phyloP scores from a whole-genome alignment of 2,113 vertebrate species.

The Conger conger region DNA sequence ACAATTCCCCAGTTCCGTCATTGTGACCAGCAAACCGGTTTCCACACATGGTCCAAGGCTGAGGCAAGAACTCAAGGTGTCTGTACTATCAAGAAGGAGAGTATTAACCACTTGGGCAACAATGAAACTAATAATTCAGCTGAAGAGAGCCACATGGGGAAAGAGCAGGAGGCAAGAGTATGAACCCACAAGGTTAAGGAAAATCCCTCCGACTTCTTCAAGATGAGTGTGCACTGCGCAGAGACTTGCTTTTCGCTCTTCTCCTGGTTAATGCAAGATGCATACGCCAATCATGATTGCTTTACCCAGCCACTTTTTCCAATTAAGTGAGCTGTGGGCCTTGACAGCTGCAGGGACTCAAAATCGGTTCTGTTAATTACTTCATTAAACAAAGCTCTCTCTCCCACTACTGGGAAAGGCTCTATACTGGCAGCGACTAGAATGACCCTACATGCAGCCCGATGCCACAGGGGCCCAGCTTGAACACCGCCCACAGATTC shows the following conservation, averaged over 20 bases:
- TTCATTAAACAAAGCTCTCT: constrained; percentile 65
- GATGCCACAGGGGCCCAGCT: background rate
- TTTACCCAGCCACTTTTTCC: constrained; percentile 10
- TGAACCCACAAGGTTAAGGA: background rate
- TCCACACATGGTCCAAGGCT: background rate
- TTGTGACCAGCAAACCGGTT: background rate
- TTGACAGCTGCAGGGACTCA: constrained; percentile 56
- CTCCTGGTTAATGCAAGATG: background rate
- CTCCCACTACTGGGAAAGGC: constrained; percentile 53
- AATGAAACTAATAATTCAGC: background rate
- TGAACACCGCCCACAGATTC: background rate
- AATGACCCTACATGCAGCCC: background rate
- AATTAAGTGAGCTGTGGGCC: constrained; percentile 47
- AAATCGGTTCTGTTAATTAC: constrained; percentile 51
- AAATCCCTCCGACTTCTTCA: background rate
- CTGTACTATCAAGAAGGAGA: background rate
- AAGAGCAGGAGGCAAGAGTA: background rate
- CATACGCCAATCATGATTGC: background rate
- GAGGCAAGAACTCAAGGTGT: background rate
- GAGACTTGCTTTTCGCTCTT: background rate
- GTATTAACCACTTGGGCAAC: background rate
- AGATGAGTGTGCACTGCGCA: background rate
- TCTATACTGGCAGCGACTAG: constrained; percentile 61
- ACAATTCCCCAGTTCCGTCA: background rate
- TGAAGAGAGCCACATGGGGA: background rate